These are phyloP conservation scores for Isichthys henryi DNA, from an alignment of 2,113 vertebrate species.

Conservation along the genomic window DNA sequence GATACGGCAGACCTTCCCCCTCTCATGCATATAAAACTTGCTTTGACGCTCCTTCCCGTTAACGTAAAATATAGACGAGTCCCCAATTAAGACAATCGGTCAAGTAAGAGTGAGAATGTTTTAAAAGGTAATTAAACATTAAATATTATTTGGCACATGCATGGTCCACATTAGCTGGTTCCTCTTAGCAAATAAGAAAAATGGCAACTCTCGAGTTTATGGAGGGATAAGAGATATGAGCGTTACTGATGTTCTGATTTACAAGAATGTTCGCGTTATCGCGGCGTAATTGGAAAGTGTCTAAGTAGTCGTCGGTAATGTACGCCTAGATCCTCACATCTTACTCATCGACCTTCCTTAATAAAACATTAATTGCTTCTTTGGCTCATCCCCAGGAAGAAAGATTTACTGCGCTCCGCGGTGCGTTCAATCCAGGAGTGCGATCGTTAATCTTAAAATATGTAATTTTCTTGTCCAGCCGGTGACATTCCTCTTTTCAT, in stretches of 20 bases:
- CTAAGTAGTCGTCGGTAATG: neutral
- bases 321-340: neutral
- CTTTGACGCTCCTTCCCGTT: neutral
- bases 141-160: neutral
- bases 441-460: neutral
- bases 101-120: neutral
- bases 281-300: neutral
- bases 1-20: neutral
- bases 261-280: neutral
- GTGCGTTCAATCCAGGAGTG: neutral
- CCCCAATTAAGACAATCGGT: neutral
- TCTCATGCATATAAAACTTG: neutral
- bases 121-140: neutral
- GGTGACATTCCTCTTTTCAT: neutral
- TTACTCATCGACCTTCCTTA: neutral
- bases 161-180: neutral
- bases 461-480: constrained; percentile 5
- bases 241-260: neutral
- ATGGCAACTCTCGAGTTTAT: neutral
- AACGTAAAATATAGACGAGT: neutral
- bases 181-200: constrained; percentile 2
- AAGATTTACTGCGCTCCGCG: neutral
- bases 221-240: neutral
- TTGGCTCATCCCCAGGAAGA: constrained; percentile 4
- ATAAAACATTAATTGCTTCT: constrained; percentile 12